Conservation (phyloP, 2,113 vertebrate species). For the Vulpes ferrilata region DNA sequence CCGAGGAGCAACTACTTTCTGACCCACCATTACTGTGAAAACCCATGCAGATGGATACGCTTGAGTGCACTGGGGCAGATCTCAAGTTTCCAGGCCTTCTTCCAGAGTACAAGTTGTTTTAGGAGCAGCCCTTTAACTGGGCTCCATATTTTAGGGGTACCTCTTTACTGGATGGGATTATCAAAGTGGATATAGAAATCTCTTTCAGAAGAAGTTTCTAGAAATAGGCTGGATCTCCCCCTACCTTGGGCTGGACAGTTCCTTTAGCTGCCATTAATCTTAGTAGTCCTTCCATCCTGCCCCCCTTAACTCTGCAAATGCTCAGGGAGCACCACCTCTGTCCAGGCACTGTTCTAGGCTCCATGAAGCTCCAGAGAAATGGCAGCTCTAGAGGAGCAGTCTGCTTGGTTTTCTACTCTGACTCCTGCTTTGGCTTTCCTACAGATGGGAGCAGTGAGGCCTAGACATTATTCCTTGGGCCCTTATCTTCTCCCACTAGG, state of each 20-base stretch:
- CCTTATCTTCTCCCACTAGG: background rate
- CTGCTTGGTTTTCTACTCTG: rapidly evolving
- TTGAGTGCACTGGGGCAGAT: rapidly evolving
- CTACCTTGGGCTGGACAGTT: background rate
- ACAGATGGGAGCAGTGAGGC: background rate
- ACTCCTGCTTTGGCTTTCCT: background rate
- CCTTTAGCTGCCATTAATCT: background rate
- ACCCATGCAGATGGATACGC: rapidly evolving
- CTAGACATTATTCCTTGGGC: background rate
- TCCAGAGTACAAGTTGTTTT: background rate
- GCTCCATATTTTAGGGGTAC: background rate
- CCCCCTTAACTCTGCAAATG: background rate
- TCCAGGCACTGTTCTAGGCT: rapidly evolving
- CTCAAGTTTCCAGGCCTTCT: background rate
- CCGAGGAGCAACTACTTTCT: rapidly evolving
- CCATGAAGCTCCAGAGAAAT: rapidly evolving
- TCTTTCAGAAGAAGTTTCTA: conserved; percentile 9
- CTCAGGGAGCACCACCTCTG: rapidly evolving
- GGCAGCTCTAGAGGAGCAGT: rapidly evolving
- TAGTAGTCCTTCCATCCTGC: rapidly evolving
- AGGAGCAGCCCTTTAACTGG: background rate
- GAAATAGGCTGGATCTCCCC: background rate
- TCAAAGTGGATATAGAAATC: background rate
- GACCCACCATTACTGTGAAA: background rate
- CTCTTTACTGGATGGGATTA: background rate